These are phyloP conservation scores for Amphipyra tragopoginis DNA, from an alignment of 2,888 invertebrate genomes.

Conservation along the genomic window DNA sequence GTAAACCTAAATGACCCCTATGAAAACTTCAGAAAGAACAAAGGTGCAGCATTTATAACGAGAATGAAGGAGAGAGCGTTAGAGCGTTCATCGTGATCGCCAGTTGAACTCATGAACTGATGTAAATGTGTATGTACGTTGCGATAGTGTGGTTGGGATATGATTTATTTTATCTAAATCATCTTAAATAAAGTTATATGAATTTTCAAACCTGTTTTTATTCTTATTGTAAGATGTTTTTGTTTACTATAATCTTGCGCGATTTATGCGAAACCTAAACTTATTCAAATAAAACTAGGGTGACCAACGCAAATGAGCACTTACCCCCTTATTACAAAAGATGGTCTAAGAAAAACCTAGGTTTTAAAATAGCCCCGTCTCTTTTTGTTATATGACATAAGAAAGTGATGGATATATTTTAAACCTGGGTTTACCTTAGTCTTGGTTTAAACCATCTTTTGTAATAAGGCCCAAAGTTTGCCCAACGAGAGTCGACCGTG, in stretches of 20 bases:
- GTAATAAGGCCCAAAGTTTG: too few relatives aligned
- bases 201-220: slow-evolving; percentile 68
- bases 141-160: slow-evolving; percentile 79
- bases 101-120: slow-evolving; percentile 64
- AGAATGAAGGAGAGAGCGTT: slow-evolving; percentile 97
- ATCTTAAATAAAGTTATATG: slow-evolving; percentile 82
- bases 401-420: too few relatives aligned
- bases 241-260: neutral
- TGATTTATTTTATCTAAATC: slow-evolving; percentile 89
- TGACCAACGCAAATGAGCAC: too few relatives aligned
- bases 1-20: slow-evolving; percentile 98
- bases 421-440: too few relatives aligned
- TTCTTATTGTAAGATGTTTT: neutral
- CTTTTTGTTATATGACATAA: too few relatives aligned
- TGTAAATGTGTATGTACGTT: slow-evolving; percentile 85
- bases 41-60: slow-evolving; percentile 98
- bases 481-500: too few relatives aligned
- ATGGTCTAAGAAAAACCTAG: too few relatives aligned
- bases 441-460: too few relatives aligned
- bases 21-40: slow-evolving; percentile 98
- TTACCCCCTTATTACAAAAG: too few relatives aligned
- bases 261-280: neutral
- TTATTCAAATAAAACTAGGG: too few relatives aligned
- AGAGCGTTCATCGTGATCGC: slow-evolving; percentile 90
- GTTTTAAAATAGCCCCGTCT: too few relatives aligned